Base-by-base conservation (phyloP, 2,113 vertebrate species). In the Gymnogyps californianus region DNA sequence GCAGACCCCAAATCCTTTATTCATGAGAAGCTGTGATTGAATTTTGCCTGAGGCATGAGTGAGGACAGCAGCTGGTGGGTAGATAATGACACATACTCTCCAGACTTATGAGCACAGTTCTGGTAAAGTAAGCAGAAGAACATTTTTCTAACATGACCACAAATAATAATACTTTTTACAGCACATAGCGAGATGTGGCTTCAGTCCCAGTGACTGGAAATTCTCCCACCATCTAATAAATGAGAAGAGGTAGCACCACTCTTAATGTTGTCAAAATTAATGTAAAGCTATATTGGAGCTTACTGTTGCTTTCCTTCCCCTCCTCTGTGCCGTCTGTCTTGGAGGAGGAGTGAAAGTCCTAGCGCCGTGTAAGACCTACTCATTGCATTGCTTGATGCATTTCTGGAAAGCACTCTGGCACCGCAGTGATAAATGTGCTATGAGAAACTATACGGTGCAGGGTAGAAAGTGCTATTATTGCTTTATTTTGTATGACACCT, bases 291-390 rank as follows among this genome's bases (percentile, higher is more conserved):
- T 20, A 2, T 3, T 4, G 58, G 67, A 46, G 32, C 42, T 47
- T 8, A 7, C 62, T 10, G 57, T 13, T 51, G 22, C 67, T 49
- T 34, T 20, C 29, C 77, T 32, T 72, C 77, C 70, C 14, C 47
- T 47, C 38, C n/a, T 25, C 58, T 8, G 38, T 2, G 16, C 49
- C 0, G 1, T 14, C 26, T 36, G 46, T 16, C 69, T 42, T 2
- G 0, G 20, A 21, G 46, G 46, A 71, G 51, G 10, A 12, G 19
- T 9, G n/a, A 8, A 6, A 44, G 44, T 9, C 67, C 78, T 5
- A 5, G 25, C 1, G 6, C 22, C 57, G 1, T 3, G 6, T 20
- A 17, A 16, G 59, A 16, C 1, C 15, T 4, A 4, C 49, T 24
- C 1, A 0, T 4, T 25, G 79, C 52, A 12, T 7, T 8, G 26